Percentiles rank a stretch among this genome's conserved stretches.
phyloP scores from a whole-genome alignment of 2,113 vertebrate genomes.

The Bos taurus region DNA sequence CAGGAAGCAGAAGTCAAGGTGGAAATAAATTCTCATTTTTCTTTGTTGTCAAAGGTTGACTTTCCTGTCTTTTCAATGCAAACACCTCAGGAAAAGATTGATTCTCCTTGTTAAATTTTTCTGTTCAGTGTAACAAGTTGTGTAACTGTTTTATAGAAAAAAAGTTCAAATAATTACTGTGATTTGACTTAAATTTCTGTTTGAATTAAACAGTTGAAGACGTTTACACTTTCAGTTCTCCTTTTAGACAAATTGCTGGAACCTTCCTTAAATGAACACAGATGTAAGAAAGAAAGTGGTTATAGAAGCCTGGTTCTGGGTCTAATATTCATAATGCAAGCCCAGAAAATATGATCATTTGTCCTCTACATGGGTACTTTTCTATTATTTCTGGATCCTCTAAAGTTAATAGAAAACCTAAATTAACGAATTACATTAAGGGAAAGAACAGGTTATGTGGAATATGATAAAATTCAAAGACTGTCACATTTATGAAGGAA shows the following conservation, averaged over 20 bases:
- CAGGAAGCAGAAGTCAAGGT: not conserved
- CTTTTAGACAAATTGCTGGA: slow-evolving; percentile 20
- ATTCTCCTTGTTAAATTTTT: slow-evolving; percentile 5
- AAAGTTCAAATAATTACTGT: slow-evolving; percentile 50
- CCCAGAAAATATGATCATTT: not conserved
- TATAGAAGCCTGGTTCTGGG: not conserved
- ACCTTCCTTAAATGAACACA: not conserved
- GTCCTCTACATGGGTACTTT: not conserved
- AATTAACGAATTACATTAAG: not conserved
- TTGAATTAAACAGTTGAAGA: slow-evolving; percentile 29
- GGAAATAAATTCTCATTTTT: not conserved
- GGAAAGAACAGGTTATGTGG: not conserved
- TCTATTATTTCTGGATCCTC: not conserved
- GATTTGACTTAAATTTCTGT: slow-evolving; percentile 59
- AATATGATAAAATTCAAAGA: not conserved
- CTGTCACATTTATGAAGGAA: not conserved
- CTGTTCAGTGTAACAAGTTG: not conserved
- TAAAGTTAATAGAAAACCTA: not conserved
- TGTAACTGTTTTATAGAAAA: not conserved
- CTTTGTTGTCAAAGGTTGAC: not conserved
- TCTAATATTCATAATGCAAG: not conserved
- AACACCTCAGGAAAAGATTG: not conserved
- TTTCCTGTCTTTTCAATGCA: not conserved
- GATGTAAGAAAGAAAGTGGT: slow-evolving; percentile 4
- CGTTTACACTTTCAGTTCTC: not conserved